Evolutionary conservation across 2,113 vertebrate species (phyloP).

Genomic region (Channa argus): DNA sequence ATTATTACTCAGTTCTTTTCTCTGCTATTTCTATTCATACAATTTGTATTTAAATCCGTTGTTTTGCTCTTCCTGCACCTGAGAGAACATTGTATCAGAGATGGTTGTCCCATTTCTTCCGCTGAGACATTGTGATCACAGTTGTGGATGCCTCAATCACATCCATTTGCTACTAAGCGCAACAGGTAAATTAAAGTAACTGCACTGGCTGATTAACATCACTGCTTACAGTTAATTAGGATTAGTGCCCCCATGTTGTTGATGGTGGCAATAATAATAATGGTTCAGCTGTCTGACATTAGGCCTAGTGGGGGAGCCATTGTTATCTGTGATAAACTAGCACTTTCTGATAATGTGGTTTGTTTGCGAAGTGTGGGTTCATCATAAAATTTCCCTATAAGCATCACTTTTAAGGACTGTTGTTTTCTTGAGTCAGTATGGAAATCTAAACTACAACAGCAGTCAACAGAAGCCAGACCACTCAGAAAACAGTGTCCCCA

Average conservation of each 20-base stretch:
- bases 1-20: slow-evolving; percentile 5
- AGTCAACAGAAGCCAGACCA: background rate
- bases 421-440: background rate
- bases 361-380: background rate
- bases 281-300: slow-evolving; percentile 5
- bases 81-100: background rate
- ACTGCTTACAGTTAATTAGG: slow-evolving; percentile 50
- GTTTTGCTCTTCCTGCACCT: background rate
- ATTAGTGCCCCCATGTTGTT: slow-evolving; percentile 23
- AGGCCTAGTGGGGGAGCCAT: background rate
- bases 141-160: slow-evolving; percentile 20
- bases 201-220: slow-evolving; percentile 31
- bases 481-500: background rate
- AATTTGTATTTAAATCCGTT: slow-evolving; percentile 2
- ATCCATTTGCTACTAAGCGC: background rate
- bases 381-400: background rate
- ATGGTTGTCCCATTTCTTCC: slow-evolving; percentile 26
- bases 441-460: background rate
- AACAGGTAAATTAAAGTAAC: slow-evolving; percentile 47
- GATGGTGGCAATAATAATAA: slow-evolving; percentile 33
- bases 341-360: too few relatives aligned
- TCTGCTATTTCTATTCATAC: background rate
- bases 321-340: slow-evolving; percentile 3
- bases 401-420: background rate
- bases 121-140: slow-evolving; percentile 30